Evolutionary conservation across 1,140 invertebrate genomes (phyloP).

Genomic region (Pseudomyrmex concolor): DNA sequence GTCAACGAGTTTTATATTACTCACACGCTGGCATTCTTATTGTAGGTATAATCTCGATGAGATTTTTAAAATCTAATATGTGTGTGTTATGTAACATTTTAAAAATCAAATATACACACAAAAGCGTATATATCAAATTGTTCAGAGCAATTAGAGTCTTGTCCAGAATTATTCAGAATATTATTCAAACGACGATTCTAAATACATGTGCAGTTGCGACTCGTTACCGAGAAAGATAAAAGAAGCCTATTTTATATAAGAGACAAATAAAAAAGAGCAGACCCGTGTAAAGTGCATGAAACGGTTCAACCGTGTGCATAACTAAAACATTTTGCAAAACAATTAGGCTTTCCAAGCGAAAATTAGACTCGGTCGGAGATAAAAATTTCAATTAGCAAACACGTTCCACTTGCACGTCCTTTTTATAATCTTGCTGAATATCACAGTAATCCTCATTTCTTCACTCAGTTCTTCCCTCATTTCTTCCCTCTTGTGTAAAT

Average conservation of each 20-base stretch:
- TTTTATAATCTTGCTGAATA: background rate
- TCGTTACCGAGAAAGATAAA: slow-evolving; percentile 1
- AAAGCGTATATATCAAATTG: background rate
- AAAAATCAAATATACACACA: background rate
- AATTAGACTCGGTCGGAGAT: slow-evolving; percentile 14
- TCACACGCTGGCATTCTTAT: background rate
- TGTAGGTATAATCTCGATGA: background rate
- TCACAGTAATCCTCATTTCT: background rate
- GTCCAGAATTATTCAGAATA: background rate
- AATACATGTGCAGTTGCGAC: background rate
- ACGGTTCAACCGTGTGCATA: slow-evolving; percentile 7
- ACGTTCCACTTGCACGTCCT: background rate
- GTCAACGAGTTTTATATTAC: slow-evolving; percentile 23
- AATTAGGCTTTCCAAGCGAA: background rate
- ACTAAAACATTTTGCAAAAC: background rate
- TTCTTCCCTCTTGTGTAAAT: background rate
- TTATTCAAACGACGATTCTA: slow-evolving; percentile 3
- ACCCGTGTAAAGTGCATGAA: slow-evolving; percentile 9
- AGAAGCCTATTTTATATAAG: slow-evolving; percentile 10
- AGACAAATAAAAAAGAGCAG: background rate
- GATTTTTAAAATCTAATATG: background rate
- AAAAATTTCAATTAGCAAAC: background rate
- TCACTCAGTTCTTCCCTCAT: background rate
- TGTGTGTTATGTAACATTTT: background rate
- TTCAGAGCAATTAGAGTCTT: slow-evolving; percentile 1